phyloP scores from a whole-genome alignment of 2,797 vertebrate genomes.

The Girardinus metallicus region DNA sequence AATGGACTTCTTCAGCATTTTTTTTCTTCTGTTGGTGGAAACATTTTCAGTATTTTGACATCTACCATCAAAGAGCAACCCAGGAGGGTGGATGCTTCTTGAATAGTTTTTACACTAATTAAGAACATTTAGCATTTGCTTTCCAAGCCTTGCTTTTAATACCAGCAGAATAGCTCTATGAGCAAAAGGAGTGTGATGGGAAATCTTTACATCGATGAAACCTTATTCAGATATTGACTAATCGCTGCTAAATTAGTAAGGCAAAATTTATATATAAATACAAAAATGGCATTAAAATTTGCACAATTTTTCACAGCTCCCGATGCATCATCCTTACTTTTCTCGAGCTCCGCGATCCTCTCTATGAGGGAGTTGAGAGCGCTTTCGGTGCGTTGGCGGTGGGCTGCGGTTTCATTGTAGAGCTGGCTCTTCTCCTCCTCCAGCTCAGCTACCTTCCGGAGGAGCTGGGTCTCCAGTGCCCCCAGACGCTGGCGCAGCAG shows the following conservation, averaged over 20 bases:
- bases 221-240: slow-evolving; percentile 47
- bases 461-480: slow-evolving; percentile 91
- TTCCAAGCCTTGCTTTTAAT: slow-evolving; percentile 41
- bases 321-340: slow-evolving; percentile 80
- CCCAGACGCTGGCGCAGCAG: slow-evolving; percentile 90
- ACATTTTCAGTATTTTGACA: slow-evolving; percentile 44
- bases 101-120: slow-evolving; percentile 56
- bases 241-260: slow-evolving; percentile 52
- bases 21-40: slow-evolving; percentile 22
- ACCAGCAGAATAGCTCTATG: slow-evolving; percentile 43
- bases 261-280: slow-evolving; percentile 4
- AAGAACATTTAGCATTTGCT: slow-evolving; percentile 46
- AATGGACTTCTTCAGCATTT: slow-evolving; percentile 17
- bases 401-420: slow-evolving; percentile 93
- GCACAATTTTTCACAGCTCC: slow-evolving; percentile 28
- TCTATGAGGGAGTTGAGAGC: slow-evolving; percentile 91
- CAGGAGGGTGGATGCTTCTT: slow-evolving; percentile 47
- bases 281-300: slow-evolving; percentile 25
- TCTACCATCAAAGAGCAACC: slow-evolving; percentile 56
- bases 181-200: slow-evolving; percentile 14
- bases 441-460: slow-evolving; percentile 93
- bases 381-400: slow-evolving; percentile 92
- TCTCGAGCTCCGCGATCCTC: slow-evolving; percentile 92
- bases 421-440: slow-evolving; percentile 95
- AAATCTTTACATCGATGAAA: slow-evolving; percentile 55